Conservation (phyloP, 2,888 invertebrate genomes). For the Eutolmus rufibarbis region DNA sequence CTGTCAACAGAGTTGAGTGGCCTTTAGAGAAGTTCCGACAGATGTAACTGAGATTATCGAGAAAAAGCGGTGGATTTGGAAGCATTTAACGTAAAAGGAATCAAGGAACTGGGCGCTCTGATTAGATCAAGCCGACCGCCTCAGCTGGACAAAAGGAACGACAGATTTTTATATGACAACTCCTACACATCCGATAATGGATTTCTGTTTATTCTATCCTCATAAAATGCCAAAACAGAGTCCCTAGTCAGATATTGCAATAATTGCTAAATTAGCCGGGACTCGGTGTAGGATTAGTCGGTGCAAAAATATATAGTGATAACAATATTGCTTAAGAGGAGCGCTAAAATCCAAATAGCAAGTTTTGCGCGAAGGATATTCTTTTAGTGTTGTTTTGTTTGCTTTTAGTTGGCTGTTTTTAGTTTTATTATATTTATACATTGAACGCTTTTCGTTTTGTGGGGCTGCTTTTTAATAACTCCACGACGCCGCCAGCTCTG, state of each 20-base stretch:
- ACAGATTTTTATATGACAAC: not conserved
- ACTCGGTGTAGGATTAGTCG: not conserved
- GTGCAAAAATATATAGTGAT: not conserved
- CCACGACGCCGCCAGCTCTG: not conserved
- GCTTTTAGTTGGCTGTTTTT: not conserved
- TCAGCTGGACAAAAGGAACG: not conserved
- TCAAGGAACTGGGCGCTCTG: not conserved
- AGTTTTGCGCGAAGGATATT: not conserved
- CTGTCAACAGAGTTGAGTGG: constrained; percentile 28
- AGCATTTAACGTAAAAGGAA: not conserved
- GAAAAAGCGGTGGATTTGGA: not conserved
- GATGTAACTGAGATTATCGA: not conserved
- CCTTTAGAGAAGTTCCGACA: not conserved
- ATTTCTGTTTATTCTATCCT: constrained; percentile 12
- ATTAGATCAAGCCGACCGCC: not conserved
- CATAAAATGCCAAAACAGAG: constrained; percentile 27
- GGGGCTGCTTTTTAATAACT: not conserved
- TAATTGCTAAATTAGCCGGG: not conserved
- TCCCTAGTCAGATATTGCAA: constrained; percentile 24
- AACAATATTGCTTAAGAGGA: not conserved
- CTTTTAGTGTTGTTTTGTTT: not conserved
- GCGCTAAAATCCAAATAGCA: not conserved
- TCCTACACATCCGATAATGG: not conserved
- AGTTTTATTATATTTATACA: not conserved
- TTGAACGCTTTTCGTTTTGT: not conserved